Percentiles rank a stretch among this genome's conserved stretches.
phyloP scores from a whole-genome alignment of 2,888 invertebrate species.

The Dioctria linearis region DNA sequence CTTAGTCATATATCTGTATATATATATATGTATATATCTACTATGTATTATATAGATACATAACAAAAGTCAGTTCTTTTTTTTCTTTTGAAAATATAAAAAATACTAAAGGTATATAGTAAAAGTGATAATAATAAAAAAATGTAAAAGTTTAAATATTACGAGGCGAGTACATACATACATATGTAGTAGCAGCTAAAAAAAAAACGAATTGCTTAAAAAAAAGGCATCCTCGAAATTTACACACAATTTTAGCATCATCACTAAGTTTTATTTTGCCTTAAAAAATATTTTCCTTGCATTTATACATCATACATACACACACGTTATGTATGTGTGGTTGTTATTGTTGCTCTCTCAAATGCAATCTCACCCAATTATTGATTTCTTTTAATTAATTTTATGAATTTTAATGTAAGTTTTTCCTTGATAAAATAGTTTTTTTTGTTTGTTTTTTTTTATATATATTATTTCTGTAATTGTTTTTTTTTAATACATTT shows the following conservation, averaged over 20 bases:
- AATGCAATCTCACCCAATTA: constrained; percentile 6
- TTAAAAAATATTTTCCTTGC: constrained; percentile 39
- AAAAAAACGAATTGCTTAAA: neutral
- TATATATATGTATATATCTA: too few relatives aligned
- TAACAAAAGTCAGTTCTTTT: constrained; percentile 50
- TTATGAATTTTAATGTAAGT: too few relatives aligned
- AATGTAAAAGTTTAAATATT: neutral
- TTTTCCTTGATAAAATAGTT: constrained; percentile 49
- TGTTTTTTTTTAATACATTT: constrained; percentile 41
- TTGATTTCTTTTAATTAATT: constrained; percentile 30
- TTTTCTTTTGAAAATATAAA: neutral
- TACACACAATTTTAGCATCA: constrained; percentile 23
- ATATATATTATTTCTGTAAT: neutral
- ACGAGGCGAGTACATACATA: neutral
- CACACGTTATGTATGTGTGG: too few relatives aligned
- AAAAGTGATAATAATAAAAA: neutral
- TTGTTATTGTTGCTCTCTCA: neutral
- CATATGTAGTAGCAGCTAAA: neutral
- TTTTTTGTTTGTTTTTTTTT: neutral
- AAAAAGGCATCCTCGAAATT: constrained; percentile 12
- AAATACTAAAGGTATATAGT: neutral
- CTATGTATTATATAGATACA: neutral
- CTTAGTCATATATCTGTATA: neutral
- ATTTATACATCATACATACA: neutral
- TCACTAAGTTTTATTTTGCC: constrained; percentile 5